Evolutionary conservation across 2,113 vertebrate genomes (phyloP), one percentile per base, ranked within the genome.

Genomic region (Bostrychus sinensis): DNA sequence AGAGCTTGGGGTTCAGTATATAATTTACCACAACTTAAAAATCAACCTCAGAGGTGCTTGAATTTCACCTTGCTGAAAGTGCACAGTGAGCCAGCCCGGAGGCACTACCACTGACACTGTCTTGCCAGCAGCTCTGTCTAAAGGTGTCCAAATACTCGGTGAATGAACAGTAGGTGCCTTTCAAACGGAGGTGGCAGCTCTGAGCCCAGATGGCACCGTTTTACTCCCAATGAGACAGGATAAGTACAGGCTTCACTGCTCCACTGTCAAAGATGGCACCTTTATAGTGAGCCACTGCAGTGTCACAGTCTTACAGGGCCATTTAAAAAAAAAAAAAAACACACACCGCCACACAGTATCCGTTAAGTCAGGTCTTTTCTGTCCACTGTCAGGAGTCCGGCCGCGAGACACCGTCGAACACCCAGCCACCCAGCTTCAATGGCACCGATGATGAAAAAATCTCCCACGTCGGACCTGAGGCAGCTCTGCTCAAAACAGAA

Each of bases 361-460:
- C 8, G 9, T 37, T 56, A 30, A 36, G 16, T 72, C 9, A 43
- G 4, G 22, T 14, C 20, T 28, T 36, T 23, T 20, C 10, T 43
- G 17, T 61, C 7, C 14, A 39, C 30, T 17, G 70, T 39, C 86
- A 92, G 94, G 95, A 94, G 78, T 94, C 94, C 23, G 94, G 94
- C 54, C 86, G 91, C 17, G 94, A 96, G 73, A 96, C 93, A 3
- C 93, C 93, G 0, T 90, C 92, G 55, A 88, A 91, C 43, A 91
- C 93, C 66, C 94, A 94, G 90, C 94, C 95, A 0, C 95, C 96
- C 51, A 98, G 95, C n/a, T 86, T 98, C 41, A 99, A 99, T 0
- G 97, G 97, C 26, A 99, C 97, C 0, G 96, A 99, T 0, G 97
- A 99, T 12, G 96, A 99, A 73, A 99, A 98, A 67, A 95, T 95